Evolutionary conservation across 2,113 vertebrate genomes (phyloP).

Genomic region (Tetraodon nigroviridis): DNA sequence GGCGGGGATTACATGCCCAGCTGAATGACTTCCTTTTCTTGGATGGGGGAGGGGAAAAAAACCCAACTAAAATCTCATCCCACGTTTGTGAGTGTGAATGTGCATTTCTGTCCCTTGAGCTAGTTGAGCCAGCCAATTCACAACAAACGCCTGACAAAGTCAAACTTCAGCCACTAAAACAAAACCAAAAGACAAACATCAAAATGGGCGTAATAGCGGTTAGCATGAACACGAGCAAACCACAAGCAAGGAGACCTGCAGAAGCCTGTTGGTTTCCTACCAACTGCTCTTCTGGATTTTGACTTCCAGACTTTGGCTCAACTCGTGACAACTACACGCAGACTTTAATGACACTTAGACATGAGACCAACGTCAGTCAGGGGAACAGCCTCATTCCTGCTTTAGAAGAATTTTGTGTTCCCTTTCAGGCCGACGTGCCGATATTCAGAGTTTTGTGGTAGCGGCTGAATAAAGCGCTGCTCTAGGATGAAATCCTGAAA

Average conservation of each 20-base stretch:
- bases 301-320: conserved; percentile 37
- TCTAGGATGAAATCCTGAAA: too few species aligned
- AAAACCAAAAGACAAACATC: conserved; percentile 55
- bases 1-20: too few species aligned
- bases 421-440: not conserved
- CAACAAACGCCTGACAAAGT: conserved; percentile 67
- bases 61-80: too few species aligned
- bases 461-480: too few species aligned
- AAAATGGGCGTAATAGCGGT: conserved; percentile 51
- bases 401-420: not conserved
- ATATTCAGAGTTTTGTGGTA: not conserved
- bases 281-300: conserved; percentile 35
- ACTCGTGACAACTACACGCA: too few species aligned
- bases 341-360: too few species aligned
- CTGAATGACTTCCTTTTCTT: too few species aligned
- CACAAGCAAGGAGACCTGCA: conserved; percentile 53
- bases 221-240: conserved; percentile 66
- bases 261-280: conserved; percentile 46
- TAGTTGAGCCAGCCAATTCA: conserved; percentile 60
- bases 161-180: conserved; percentile 61
- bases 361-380: too few species aligned
- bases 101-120: conserved; percentile 61
- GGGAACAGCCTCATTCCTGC: conserved; percentile 5
- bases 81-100: not conserved
- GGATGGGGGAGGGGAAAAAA: too few species aligned